Conservation (phyloP, 1,140 invertebrate genomes). For the Hesperophylax magnus region DNA sequence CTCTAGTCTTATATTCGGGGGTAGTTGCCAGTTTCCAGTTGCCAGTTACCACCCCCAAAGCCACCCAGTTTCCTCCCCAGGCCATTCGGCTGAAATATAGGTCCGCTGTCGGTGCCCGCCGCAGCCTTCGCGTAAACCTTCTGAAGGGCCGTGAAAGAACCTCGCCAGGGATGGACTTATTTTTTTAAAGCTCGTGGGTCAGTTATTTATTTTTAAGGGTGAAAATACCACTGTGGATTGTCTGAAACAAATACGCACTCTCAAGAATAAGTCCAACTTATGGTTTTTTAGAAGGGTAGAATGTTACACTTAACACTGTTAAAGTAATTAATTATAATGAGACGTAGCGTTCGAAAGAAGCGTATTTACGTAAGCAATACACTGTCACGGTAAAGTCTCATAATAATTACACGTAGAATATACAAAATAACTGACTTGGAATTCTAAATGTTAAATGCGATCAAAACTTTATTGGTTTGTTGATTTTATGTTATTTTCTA, state of each 20-base stretch:
- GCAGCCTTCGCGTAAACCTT: conserved; percentile 41
- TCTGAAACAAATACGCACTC: conserved; percentile 3
- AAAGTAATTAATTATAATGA: too few relatives aligned
- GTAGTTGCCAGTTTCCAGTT: background rate
- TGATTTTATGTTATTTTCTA: too few relatives aligned
- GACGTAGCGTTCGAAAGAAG: too few relatives aligned
- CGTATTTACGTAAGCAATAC: too few relatives aligned
- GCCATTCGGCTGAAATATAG: conserved; percentile 42
- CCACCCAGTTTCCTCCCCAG: background rate
- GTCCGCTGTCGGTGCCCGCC: conserved; percentile 28
- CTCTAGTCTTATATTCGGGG: conserved; percentile 21
- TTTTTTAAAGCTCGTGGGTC: background rate
- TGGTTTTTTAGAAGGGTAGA: too few relatives aligned
- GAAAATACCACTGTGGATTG: background rate
- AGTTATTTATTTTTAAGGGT: conserved; percentile 19
- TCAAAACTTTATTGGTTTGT: too few relatives aligned
- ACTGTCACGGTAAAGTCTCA: too few relatives aligned
- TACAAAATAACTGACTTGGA: too few relatives aligned
- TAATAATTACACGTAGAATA: too few relatives aligned
- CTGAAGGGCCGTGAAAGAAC: conserved; percentile 20
- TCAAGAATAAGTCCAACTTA: too few relatives aligned
- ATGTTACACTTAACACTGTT: too few relatives aligned
- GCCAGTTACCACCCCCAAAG: background rate
- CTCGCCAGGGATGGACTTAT: conserved; percentile 15
- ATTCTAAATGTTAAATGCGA: too few relatives aligned